Evolutionary conservation across 2,797 vertebrate genomes (phyloP).

Genomic region (Pteropus rufus): DNA sequence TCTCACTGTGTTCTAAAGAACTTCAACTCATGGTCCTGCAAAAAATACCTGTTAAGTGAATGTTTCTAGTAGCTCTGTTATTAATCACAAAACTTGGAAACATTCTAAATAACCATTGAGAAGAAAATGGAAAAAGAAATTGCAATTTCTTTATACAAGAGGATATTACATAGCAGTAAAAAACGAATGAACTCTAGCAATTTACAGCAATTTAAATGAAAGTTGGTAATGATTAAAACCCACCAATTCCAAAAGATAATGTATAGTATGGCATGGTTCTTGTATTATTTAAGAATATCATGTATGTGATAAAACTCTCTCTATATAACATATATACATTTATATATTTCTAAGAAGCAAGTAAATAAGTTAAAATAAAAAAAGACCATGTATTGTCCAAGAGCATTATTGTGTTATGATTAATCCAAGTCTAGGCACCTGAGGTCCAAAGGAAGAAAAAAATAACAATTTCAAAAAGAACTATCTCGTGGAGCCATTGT

Average conservation of each 20-base stretch:
- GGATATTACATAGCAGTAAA: neutral
- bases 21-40: neutral
- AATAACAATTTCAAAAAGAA: neutral
- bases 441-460: neutral
- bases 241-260: neutral
- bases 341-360: constrained; percentile 6
- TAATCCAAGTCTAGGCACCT: neutral
- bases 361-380: neutral
- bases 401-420: neutral
- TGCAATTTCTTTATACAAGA: neutral
- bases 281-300: neutral
- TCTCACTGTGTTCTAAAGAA: neutral
- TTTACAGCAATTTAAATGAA: neutral
- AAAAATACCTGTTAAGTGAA: neutral
- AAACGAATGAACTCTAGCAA: constrained; percentile 13
- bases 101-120: neutral
- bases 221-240: neutral
- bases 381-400: neutral
- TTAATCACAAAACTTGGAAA: neutral
- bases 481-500: neutral
- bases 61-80: neutral
- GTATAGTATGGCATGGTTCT: neutral
- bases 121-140: constrained; percentile 9
- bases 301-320: neutral
- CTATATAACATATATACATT: neutral